Base-by-base conservation (phyloP, 2,797 vertebrate genomes). In the Eleutherodactylus coqui region DNA sequence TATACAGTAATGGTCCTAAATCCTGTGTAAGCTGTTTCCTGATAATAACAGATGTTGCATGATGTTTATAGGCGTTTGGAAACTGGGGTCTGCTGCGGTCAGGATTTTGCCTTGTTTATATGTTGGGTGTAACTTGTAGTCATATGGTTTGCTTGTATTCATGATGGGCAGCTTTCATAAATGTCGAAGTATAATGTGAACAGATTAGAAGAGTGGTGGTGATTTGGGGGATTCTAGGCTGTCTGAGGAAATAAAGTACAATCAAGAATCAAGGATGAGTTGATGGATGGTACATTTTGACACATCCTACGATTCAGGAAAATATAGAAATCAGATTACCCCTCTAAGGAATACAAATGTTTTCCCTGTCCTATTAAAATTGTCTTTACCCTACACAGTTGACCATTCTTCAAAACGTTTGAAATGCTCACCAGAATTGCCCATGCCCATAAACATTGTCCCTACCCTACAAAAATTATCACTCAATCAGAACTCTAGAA, bases 1-100 rank as follows among this genome's bases (percentile, higher is more conserved):
- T 55, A 72, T 73, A 72, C 47, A 29, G 67, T 55, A 78, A 78
- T 78, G 76, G 51, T 78, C 34, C 64, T 82, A 41, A 82, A 82
- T 82, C 80, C 80, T 17, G 49, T 55, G 67, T 82, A 82, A 82
- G 67, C 67, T 53, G 36, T 82, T 82, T 70, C 45, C 67, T 17
- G 80, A 73, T 70, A 72, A 73, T 82, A 82, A 58, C 80, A 82
- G 80, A 82, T 82, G 80, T 72, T 82, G 64, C 80, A 82, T 73
- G 67, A 82, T 82, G 64, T 82, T 82, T 82, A 82, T 82, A 38
- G 67, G 67, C 67, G 64, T 73, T 82, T 72, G 49, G 34, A 82
- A 82, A 73, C 64, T 53, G 34, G 67, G 80, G 34, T 72, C 47
- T 82, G 64, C 67, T 73, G 64, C 64, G 67, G 84, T 79, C 58